Base-by-base conservation (phyloP, 2,797 vertebrate genomes). In the Sebastes oblongus region DNA sequence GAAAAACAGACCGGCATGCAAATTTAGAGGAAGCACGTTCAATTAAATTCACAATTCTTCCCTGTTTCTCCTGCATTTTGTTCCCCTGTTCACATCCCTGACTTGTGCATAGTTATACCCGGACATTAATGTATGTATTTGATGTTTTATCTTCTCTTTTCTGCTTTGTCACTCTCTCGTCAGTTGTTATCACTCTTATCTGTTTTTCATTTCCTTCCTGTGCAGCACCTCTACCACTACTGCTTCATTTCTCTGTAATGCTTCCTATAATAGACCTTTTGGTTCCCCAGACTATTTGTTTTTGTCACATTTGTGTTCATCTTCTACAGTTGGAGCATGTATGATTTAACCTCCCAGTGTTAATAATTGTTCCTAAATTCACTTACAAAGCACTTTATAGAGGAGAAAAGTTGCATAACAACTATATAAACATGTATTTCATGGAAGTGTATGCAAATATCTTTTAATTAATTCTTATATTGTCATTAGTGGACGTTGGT, bases 121-220 rank as follows among this genome's bases (percentile, higher is more conserved):
- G 12, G 18, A 12, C 29, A 58, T 62, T n/a, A 5, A 3, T 32
- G 5, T 18, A 4, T 50, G 32, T n/a, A 6, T 54, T 27, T 29
- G 18, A 7, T 9, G 6, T 72, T 62, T 4, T 4, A n/a, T 78
- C 12, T 66, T 12, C 6, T 42, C 3, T 62, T 85, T 71, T 65
- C 55, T 70, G 70, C 59, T 39, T 7, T 62, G 36, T 86, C 76
- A 84, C 54, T 58, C 5, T 69, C 8, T 56, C 25, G 11, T 72
- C 73, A 46, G 60, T 68, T 74, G 32, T 55, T 75, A 29, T 80
- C 8, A 1, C 24, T 10, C 3, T 34, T 4, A 72, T 83, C 69
- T 50, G 20, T 22, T 12, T 18, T 39, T 85, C 67, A 71, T 87
- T 87, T 91, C 77, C 83, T 82, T 82, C 72, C 75, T 77, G 10